Base-by-base conservation (phyloP, 2,888 invertebrate species). In the Schrankia costaestrigalis region DNA sequence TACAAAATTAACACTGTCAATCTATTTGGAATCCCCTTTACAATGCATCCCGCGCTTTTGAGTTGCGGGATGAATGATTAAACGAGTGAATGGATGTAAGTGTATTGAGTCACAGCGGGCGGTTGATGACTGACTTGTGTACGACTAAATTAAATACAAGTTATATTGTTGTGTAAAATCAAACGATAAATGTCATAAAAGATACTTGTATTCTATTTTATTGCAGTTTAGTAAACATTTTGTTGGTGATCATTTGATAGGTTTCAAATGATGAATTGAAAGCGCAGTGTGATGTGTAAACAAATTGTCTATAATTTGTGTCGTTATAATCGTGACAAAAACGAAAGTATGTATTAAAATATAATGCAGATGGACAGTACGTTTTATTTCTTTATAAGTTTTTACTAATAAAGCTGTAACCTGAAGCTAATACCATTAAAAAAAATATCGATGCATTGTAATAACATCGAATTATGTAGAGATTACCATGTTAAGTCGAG, bases 131-230 rank as follows among this genome's bases (percentile, higher is more conserved):
- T 41, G 55, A 51, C 54, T 51, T 55, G 45, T 60, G 54, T 51
- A 53, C 53, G 58, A 62, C 62, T 59, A 53, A 62, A 63, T 63
- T 67, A 65, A 59, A 61, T 52, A 58, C 55, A 56, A 48, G 56
- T 46, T 44, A 32, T 43, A 46, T 47, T 56, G 56, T 50, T 35
- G 36, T 53, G 48, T 44, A 44, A 50, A 41, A 43, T 46, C 31
- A 50, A 50, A 46, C 41, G 51, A 54, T 45, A 35, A 41, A 21
- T 29, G 21, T 29, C 28, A 27, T 46, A 35, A 37, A 56, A 36
- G 35, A 31, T 21, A 21, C 24, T 41, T 37, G 36, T 53, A 38
- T 44, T 46, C n/a, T 49, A n/a, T 36, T 42, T 46, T 54, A 33
- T 46, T 45, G 37, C 33, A 32, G 42, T 46, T 38, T 34, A 13